Base-by-base conservation (phyloP, 2,888 invertebrate species). In the Pterostichus madidus region DNA sequence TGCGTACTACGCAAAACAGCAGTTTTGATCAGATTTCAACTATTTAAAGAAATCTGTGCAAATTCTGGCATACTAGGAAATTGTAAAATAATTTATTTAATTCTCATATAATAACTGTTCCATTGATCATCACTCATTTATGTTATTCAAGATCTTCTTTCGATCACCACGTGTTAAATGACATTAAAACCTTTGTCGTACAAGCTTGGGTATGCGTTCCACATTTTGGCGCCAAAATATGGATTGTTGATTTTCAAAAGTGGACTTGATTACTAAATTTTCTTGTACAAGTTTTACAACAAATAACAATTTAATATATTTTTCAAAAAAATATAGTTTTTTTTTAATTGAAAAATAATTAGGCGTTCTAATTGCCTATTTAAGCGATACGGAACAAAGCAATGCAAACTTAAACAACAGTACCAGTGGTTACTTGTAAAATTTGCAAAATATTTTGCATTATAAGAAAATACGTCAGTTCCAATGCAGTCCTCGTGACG, bases 181-280 rank as follows among this genome's bases (percentile, higher is more conserved):
- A 61, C 81, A 81, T 81, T 81, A 75, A 81, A 75, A 59, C 49
- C 35, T 11, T 44, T 61, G 15, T 78, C 81, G 10, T 10, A 15
- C 1, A 83, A 79, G 84, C 52, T 84, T 82, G n/a, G 31, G 24
- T 44, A 75, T 84, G 75, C 84, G 84, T 83, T 15, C n/a, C 17
- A 2, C 1, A 52, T 83, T 84, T 83, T 84, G 84, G 82, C 84
- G 84, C 79, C 78, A 79, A 84, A 83, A 77, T 64, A 49, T 64
- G 39, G 44, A 31, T 77, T 77, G 6, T 32, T 53, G 15, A 0
- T 1, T 53, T 10, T 10, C 52, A 53, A 77, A 53, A 31, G 32
- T 32, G 3, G 53, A 13, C 4, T 77, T 53, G 15, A 56, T n/a
- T 2, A 13, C 11, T 17, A 4, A 56, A 56, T 56, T 56, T 56